These are phyloP conservation scores for Drosophila meridionalis DNA, from an alignment of 2,888 invertebrate genomes.

Conservation along the genomic window DNA sequence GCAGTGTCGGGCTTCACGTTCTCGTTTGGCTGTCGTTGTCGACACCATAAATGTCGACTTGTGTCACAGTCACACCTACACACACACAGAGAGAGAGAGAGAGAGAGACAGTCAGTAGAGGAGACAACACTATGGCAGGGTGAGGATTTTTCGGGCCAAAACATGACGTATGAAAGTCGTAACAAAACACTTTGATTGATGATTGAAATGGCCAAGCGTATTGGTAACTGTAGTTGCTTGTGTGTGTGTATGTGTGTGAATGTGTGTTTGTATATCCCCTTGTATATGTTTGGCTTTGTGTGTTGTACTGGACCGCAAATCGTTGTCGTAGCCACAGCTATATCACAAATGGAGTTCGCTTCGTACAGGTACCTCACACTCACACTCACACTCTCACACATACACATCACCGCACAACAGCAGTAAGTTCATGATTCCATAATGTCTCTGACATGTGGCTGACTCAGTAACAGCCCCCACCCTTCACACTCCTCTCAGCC, in stretches of 20 bases:
- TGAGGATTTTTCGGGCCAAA: slow-evolving; percentile 37
- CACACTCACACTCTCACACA: slow-evolving; percentile 1
- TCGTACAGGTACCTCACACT: slow-evolving; percentile 32
- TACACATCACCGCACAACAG: slow-evolving; percentile 42
- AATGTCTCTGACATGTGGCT: slow-evolving; percentile 72
- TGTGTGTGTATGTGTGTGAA: neutral
- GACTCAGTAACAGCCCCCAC: slow-evolving; percentile 2
- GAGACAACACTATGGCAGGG: slow-evolving; percentile 33
- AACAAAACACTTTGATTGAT: slow-evolving; percentile 79
- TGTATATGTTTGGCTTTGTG: slow-evolving; percentile 7
- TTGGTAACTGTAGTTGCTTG: slow-evolving; percentile 15
- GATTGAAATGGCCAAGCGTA: slow-evolving; percentile 60
- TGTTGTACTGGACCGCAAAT: slow-evolving; percentile 52
- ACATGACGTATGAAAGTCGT: slow-evolving; percentile 75
- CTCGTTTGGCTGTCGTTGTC: slow-evolving; percentile 49
- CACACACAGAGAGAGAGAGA: slow-evolving; percentile 4
- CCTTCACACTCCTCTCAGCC: neutral
- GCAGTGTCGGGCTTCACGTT: slow-evolving; percentile 42
- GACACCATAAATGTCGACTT: slow-evolving; percentile 76
- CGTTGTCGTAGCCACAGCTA: slow-evolving; percentile 53
- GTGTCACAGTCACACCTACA: slow-evolving; percentile 61
- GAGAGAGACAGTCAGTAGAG: slow-evolving; percentile 1
- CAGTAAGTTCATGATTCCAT: slow-evolving; percentile 71
- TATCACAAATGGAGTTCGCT: slow-evolving; percentile 54
- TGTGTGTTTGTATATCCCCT: neutral